These are phyloP conservation scores for Lathamus discolor DNA, from an alignment of 2,113 vertebrate species.

Conservation along the genomic window DNA sequence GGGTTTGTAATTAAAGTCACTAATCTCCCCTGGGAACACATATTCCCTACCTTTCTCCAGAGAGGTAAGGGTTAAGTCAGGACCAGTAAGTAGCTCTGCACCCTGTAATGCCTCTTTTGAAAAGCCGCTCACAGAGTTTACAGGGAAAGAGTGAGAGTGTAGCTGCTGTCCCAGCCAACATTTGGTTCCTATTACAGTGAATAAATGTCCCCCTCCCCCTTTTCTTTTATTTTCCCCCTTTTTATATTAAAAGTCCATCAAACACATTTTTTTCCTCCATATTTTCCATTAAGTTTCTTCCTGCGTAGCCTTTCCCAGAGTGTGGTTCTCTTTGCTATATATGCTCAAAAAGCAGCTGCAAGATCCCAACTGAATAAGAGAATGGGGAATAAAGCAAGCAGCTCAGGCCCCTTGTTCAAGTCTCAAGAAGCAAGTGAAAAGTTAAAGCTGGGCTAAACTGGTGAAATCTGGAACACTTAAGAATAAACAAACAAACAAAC, in stretches of 20 bases:
- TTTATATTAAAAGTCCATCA: conserved; percentile 82
- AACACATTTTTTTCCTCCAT: conserved; percentile 72
- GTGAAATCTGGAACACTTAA: conserved; percentile 19
- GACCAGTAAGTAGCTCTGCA: neutral
- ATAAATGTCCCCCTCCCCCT: conserved; percentile 66
- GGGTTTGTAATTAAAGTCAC: neutral
- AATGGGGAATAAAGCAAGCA: neutral
- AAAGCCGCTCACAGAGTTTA: conserved; percentile 57
- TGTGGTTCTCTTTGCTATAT: conserved; percentile 35
- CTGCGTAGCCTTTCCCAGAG: conserved; percentile 11
- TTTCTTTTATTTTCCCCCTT: conserved; percentile 10
- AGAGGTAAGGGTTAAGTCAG: conserved; percentile 62
- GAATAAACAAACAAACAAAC: conserved; percentile 47
- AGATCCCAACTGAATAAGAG: neutral
- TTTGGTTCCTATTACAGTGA: conserved; percentile 86
- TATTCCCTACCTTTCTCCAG: neutral
- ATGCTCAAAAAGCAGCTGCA: conserved; percentile 23
- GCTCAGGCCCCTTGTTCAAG: neutral
- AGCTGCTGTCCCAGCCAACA: conserved; percentile 72
- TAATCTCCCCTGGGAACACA: neutral
- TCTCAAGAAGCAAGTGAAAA: conserved; percentile 6
- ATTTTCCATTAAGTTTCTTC: conserved; percentile 71
- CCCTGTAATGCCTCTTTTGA: conserved; percentile 58
- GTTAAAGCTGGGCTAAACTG: neutral
- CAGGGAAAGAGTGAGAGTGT: conserved; percentile 72